These are phyloP conservation scores for Pecten maximus DNA, from an alignment of 2,888 invertebrate genomes.

Conservation along the genomic window DNA sequence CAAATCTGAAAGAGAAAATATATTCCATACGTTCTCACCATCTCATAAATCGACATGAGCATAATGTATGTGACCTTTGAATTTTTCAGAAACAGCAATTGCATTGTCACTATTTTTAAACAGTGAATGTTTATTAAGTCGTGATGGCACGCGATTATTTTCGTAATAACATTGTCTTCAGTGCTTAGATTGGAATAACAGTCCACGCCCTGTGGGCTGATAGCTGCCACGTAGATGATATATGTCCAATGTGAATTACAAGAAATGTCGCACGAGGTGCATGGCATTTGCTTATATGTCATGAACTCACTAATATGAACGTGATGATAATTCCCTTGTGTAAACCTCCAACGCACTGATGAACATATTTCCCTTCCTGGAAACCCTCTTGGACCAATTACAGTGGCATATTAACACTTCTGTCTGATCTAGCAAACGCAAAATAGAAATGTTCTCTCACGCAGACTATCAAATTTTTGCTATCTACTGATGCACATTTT, in stretches of 20 bases:
- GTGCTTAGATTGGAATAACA: background rate
- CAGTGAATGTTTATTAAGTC: background rate
- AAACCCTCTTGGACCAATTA: background rate
- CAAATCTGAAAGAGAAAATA: background rate
- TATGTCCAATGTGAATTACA: background rate
- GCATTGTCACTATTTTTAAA: background rate
- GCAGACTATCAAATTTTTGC: too few species aligned
- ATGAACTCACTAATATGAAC: background rate
- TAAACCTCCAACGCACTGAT: background rate
- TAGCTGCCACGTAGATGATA: background rate
- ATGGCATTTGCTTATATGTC: conserved; percentile 11
- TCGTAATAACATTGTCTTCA: background rate
- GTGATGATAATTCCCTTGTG: background rate
- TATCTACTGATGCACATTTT: too few species aligned
- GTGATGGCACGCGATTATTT: background rate
- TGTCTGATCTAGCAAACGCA: background rate
- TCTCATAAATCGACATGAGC: background rate
- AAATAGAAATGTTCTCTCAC: background rate
- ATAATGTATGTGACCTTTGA: background rate
- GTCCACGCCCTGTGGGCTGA: background rate
- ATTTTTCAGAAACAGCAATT: background rate
- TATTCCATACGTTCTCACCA: too few species aligned
- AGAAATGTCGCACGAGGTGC: background rate
- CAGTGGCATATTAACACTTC: background rate
- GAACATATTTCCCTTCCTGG: background rate